Conservation (phyloP, 2,888 invertebrate genomes). For the Pyrochroa serraticornis region DNA sequence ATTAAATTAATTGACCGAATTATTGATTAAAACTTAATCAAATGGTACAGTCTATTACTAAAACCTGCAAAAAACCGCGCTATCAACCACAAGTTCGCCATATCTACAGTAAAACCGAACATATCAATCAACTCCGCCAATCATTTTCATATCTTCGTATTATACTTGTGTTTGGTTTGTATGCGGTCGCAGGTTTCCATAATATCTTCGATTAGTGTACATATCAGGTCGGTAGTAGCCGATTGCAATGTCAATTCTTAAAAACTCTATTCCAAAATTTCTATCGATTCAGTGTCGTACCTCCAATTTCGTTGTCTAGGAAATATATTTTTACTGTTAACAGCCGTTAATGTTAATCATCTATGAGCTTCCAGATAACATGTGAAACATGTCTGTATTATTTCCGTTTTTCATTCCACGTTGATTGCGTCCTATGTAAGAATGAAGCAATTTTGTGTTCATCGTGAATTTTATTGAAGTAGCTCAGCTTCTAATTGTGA, state of each 20-base stretch:
- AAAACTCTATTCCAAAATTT: slow-evolving; percentile 26
- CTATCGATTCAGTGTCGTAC: slow-evolving; percentile 19
- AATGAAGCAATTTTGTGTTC: neutral
- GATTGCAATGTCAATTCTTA: slow-evolving; percentile 39
- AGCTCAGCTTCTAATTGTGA: slow-evolving; percentile 39
- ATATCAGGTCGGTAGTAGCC: slow-evolving; percentile 36
- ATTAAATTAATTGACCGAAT: slow-evolving; percentile 56
- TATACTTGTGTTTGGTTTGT: slow-evolving; percentile 16
- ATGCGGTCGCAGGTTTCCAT: slow-evolving; percentile 20
- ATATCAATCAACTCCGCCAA: slow-evolving; percentile 1
- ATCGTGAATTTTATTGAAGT: slow-evolving; percentile 10
- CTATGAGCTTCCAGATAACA: slow-evolving; percentile 42
- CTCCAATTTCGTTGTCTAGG: slow-evolving; percentile 33
- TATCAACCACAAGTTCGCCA: neutral
- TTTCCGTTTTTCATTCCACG: slow-evolving; percentile 30
- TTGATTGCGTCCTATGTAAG: slow-evolving; percentile 10
- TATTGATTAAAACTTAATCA: slow-evolving; percentile 56
- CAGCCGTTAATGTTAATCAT: slow-evolving; percentile 31
- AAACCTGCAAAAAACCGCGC: slow-evolving; percentile 3
- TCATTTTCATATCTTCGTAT: slow-evolving; percentile 23
- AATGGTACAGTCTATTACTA: slow-evolving; percentile 41
- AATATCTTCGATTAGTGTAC: slow-evolving; percentile 35
- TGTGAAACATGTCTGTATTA: slow-evolving; percentile 28
- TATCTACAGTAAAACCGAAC: neutral
- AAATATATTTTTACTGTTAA: slow-evolving; percentile 19